Evolutionary conservation across 2,797 vertebrate species (phyloP).

Genomic region (Enteromius paludinosus): DNA sequence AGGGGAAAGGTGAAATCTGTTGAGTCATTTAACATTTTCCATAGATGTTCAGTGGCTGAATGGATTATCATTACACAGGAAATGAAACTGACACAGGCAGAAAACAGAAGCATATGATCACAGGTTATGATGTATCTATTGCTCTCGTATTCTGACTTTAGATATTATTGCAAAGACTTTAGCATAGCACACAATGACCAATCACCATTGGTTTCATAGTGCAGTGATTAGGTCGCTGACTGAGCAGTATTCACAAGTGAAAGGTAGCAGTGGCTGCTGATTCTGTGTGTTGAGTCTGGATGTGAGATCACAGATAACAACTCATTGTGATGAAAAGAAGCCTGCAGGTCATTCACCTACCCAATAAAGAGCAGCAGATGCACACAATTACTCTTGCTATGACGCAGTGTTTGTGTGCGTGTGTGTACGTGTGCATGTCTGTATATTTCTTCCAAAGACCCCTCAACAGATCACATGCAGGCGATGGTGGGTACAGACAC

Average conservation of each 20-base stretch:
- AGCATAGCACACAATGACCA: neutral
- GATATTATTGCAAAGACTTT: neutral
- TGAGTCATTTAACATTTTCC: conserved; percentile 50
- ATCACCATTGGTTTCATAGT: neutral
- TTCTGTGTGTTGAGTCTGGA: conserved; percentile 51
- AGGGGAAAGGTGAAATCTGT: conserved; percentile 39
- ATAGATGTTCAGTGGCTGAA: conserved; percentile 24
- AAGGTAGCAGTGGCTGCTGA: conserved; percentile 17
- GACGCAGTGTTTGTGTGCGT: conserved; percentile 50
- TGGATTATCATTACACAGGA: conserved; percentile 18
- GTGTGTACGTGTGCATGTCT: conserved; percentile 39
- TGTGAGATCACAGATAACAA: conserved; percentile 65
- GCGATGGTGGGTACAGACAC: conserved; percentile 13
- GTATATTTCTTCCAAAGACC: conserved; percentile 19
- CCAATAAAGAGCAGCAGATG: conserved; percentile 75
- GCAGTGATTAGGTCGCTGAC: neutral
- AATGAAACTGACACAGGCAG: conserved; percentile 9
- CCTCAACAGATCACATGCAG: conserved; percentile 24
- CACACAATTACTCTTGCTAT: conserved; percentile 68
- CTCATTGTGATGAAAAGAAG: conserved; percentile 53
- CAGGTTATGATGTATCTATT: neutral
- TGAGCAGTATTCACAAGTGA: conserved; percentile 6
- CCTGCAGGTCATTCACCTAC: conserved; percentile 72
- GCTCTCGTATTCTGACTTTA: neutral
- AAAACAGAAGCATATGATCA: neutral